These are phyloP conservation scores for Synergus japonicus DNA, from an alignment of 2,888 invertebrate species.

Conservation along the genomic window DNA sequence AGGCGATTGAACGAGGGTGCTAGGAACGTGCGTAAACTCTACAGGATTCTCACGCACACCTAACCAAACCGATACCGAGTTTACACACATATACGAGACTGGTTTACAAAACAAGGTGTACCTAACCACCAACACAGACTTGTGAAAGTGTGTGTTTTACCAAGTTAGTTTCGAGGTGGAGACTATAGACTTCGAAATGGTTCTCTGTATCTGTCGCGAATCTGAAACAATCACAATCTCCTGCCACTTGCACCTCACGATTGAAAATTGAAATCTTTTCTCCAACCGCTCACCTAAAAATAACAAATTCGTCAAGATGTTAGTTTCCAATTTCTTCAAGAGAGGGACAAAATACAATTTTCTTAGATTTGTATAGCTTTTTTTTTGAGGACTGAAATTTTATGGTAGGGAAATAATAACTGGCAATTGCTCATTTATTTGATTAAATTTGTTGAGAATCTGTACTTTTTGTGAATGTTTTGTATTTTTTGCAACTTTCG, in stretches of 20 bases:
- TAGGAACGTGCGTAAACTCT: conserved; percentile 60
- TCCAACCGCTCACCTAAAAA: not conserved
- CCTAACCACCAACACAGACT: conserved; percentile 1
- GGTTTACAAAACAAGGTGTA: conserved; percentile 27
- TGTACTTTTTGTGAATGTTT: too few relatives aligned
- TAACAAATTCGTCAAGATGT: conserved; percentile 21
- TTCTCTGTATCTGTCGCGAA: conserved; percentile 34
- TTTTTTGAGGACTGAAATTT: not conserved
- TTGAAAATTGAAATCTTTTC: conserved; percentile 41
- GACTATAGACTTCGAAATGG: conserved; percentile 37
- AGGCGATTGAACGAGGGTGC: conserved; percentile 70
- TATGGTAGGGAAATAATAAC: not conserved
- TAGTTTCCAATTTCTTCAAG: not conserved
- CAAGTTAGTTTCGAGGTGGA: conserved; percentile 16
- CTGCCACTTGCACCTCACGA: conserved; percentile 28
- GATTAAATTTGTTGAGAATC: not conserved
- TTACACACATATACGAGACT: not conserved
- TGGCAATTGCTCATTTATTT: not conserved
- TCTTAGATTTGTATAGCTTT: not conserved
- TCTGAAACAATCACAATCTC: conserved; percentile 30
- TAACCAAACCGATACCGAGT: conserved; percentile 12
- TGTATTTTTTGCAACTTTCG: too few relatives aligned
- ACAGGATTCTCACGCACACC: conserved; percentile 46
- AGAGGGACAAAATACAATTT: not conserved
- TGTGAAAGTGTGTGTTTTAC: conserved; percentile 7